Evolutionary conservation across 2,888 invertebrate species (phyloP), one percentile per base, ranked within the genome.

Genomic region (Rapana venosa): DNA sequence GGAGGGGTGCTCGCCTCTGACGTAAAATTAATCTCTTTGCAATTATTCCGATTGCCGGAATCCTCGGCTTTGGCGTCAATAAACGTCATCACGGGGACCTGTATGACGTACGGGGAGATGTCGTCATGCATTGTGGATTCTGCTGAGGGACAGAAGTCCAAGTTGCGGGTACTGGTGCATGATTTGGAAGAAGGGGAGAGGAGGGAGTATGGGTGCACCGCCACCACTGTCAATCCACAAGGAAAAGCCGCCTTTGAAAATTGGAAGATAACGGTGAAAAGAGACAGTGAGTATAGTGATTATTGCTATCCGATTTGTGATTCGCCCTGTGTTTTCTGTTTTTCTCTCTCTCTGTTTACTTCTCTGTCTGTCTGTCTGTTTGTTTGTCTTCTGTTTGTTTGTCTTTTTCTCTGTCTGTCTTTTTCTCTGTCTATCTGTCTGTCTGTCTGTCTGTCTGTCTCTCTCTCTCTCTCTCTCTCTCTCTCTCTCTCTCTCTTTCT

Each of bases 161-260:
- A 32, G 47, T 47, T 89, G 8, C 84, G 89, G 32, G 56, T 89
- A 20, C 36, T 89, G n/a, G 89, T 89, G 20, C 56, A 74, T 15
- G 89, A 89, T 70, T 74, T 89, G 70, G 89, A 77, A 30, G 85
- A 89, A 30, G 85, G 74, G 36, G 89, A 89, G 32, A 85, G 74
- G 11, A 70, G 89, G 66, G 66, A 84, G 77, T 89, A 85, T 85
- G 89, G 89, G 1, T 89, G 89, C 32, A 70, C 36, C 22, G 88
- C 83, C 22, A 88, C 30, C 20, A 56, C 79, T 1, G 32, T 88
- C 13, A 35, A 88, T 22, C n/a, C 88, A 5, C 8, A 56, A 30
- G 88, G 79, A 5, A 58, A 26, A 22, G 32, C 20, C 61, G 6
- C 66, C 20, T 32, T 58, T 32, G 47, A 79, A 32, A 88, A 56